Evolutionary conservation across 2,113 vertebrate genomes (phyloP), one percentile per base, ranked within the genome.

Genomic region (Burhinus oedicnemus): DNA sequence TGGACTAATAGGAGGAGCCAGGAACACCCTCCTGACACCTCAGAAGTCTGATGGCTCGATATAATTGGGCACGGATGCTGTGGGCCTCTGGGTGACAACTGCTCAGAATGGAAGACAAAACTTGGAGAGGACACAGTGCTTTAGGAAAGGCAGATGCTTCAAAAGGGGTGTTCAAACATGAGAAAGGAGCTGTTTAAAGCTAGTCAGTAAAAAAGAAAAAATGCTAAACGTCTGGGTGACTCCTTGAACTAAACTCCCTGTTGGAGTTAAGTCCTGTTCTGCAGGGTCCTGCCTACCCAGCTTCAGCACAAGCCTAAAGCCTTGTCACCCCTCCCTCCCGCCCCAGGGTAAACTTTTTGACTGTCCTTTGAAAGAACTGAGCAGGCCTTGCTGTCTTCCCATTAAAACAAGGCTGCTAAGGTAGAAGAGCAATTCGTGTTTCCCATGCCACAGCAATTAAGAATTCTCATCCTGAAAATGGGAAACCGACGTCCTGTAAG

Each of bases 241-340:
- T 68, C 21, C 52, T 66, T 61, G 61, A 81, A 74, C 23, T n/a
- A 19, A 45, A 40, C 5, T 54, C 30, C 30, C 26, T 11, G 22
- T 8, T 25, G 65, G 58, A 87, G 38, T 25, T 17, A 8, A 40
- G 34, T 25, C 10, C 5, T 12, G 7, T 25, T 60, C 71, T 60
- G 51, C 87, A 25, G 40, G 6, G 29, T 52, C 62, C 44, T n/a
- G 75, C 49, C 47, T 30, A 40, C 22, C 16, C 70, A 21, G 36
- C 45, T 29, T 82, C 44, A 49, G 49, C 18, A 14, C 11, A 26
- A 54, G 38, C 47, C 40, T 36, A 0, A 40, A 22, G 30, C 16
- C 15, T 7, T 18, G 18, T 29, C 3, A 1, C n/a, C 3, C 6
- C n/a, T n/a, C n/a, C 5, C 10, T 18, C 19, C 29, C 8, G 1